Conservation (phyloP, 2,113 vertebrate species). For the Callipepla squamata region DNA sequence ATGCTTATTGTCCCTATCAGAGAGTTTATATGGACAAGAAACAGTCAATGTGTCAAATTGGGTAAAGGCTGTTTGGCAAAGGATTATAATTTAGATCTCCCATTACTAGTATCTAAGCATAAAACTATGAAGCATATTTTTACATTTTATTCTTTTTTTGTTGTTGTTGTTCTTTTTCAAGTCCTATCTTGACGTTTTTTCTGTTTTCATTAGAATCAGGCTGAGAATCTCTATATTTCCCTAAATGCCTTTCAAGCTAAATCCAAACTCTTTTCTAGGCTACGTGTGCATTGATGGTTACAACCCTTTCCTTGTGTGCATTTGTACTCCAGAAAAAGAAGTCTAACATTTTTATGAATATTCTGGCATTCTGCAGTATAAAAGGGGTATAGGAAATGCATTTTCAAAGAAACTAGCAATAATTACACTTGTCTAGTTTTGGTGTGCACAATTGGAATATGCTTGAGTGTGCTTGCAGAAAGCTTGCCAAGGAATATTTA, state of each 20-base stretch:
- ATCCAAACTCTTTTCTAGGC: not conserved
- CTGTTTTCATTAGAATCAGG: not conserved
- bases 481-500: not conserved
- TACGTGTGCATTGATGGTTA: not conserved
- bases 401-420: not conserved
- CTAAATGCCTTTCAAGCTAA: not conserved
- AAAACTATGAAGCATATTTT: not conserved
- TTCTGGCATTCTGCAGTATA: not conserved
- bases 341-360: not conserved
- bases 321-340: not conserved
- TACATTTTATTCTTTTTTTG: not conserved
- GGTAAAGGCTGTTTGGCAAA: not conserved
- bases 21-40: not conserved
- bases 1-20: not conserved
- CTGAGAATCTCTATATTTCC: not conserved
- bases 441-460: not conserved
- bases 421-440: not conserved
- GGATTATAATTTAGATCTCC: not conserved
- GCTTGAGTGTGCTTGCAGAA: not conserved
- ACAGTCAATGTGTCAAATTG: not conserved
- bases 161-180: not conserved
- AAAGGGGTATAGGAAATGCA: not conserved
- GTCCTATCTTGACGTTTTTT: fast-evolving
- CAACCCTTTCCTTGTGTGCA: not conserved
- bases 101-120: not conserved